phyloP scores from a whole-genome alignment of 1,140 invertebrate species.

The Cataglyphis hispanica region DNA sequence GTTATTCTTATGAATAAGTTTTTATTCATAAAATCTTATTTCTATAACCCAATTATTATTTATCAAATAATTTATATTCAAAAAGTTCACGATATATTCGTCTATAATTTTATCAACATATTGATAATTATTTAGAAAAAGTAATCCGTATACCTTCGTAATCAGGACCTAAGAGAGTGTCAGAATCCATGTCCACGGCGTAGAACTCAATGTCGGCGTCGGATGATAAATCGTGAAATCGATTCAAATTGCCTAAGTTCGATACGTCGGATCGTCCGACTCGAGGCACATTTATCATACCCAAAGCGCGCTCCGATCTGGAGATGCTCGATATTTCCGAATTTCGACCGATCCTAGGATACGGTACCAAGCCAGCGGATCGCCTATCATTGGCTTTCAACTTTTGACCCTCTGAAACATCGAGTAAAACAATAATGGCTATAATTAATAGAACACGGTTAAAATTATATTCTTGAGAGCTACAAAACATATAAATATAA shows the following conservation, averaged over 20 bases:
- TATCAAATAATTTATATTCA: neutral
- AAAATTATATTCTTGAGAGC: conserved; percentile 12
- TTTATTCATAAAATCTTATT: conserved; percentile 23
- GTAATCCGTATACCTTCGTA: conserved; percentile 70
- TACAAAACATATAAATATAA: neutral
- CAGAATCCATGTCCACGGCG: conserved; percentile 43
- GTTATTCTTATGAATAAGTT: neutral
- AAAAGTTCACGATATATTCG: neutral
- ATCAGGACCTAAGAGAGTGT: conserved; percentile 62
- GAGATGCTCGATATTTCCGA: conserved; percentile 66
- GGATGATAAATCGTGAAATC: conserved; percentile 38
- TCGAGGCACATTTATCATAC: conserved; percentile 60
- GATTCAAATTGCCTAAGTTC: conserved; percentile 54
- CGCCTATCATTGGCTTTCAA: conserved; percentile 74
- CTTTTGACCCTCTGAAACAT: conserved; percentile 70
- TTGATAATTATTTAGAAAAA: neutral
- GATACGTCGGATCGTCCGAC: conserved; percentile 62
- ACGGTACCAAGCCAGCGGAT: conserved; percentile 71
- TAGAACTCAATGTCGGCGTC: conserved; percentile 66
- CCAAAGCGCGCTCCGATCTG: conserved; percentile 61
- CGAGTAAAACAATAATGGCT: neutral
- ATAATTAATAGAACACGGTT: neutral
- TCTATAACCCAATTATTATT: neutral
- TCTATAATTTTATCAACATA: neutral
- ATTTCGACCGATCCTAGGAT: conserved; percentile 76